Percentiles rank a stretch among this genome's conserved stretches.
These are phyloP conservation scores for Julus scandinavius DNA, from an alignment of 2,888 invertebrate species.

Conservation along the genomic window DNA sequence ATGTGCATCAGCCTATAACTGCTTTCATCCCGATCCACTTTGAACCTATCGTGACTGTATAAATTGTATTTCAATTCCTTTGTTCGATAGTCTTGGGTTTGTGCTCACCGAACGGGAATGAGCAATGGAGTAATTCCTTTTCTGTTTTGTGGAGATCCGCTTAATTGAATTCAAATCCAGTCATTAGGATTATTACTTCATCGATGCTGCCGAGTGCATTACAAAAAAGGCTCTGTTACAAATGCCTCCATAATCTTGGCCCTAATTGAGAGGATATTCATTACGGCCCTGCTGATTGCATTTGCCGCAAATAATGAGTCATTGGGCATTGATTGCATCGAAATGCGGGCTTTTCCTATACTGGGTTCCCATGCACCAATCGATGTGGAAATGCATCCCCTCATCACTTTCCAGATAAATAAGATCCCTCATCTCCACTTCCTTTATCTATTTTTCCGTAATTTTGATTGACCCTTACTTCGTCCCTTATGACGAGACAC, in stretches of 20 bases:
- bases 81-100: background rate
- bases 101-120: conserved; percentile 15
- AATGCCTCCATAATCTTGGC: conserved; percentile 49
- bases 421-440: conserved; percentile 38
- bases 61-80: conserved; percentile 23
- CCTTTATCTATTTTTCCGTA: conserved; percentile 32
- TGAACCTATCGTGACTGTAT: background rate
- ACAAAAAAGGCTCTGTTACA: conserved; percentile 31
- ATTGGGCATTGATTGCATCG: conserved; percentile 39
- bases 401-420: conserved; percentile 34
- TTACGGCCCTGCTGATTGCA: conserved; percentile 52
- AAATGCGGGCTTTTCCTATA: conserved; percentile 23
- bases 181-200: conserved; percentile 54
- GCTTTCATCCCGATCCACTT: background rate
- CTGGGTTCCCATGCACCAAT: background rate
- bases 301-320: conserved; percentile 51
- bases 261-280: conserved; percentile 54
- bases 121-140: conserved; percentile 29
- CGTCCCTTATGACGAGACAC: conserved; percentile 33
- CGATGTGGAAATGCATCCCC: background rate
- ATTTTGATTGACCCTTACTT: conserved; percentile 29
- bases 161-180: conserved; percentile 55
- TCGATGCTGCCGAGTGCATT: conserved; percentile 44
- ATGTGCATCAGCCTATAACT: background rate
- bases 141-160: conserved; percentile 50